Evolutionary conservation across 2,888 invertebrate species (phyloP), one percentile per base, ranked within the genome.

Genomic region (Chesias legatella): DNA sequence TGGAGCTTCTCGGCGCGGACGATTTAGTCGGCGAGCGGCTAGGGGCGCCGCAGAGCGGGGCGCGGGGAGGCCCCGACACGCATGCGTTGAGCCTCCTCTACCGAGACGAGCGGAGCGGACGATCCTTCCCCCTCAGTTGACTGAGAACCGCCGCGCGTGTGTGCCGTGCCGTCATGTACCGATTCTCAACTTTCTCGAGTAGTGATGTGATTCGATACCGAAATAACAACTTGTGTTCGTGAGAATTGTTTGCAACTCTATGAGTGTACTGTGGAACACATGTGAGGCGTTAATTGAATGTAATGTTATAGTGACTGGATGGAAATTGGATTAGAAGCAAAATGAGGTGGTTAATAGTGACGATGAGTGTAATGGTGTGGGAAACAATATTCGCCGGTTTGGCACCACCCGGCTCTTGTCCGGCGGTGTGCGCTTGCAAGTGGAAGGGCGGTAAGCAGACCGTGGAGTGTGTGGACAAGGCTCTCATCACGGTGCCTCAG

Each of bases 391-490:
- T 74, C 47, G 79, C 76, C 53, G 83, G 76, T 49, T 69, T 85
- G 47, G 89, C 89, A 43, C 86, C 89, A 55, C 86, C 90, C 49
- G 91, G 90, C 55, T 90, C 90, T 55, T 94, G 94, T 63, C 95
- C 95, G 43, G 90, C 90, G 27, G 92, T 92, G 59, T 97, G 97
- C 83, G 91, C 91, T 64, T 97, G 97, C 86, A 97, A 96, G 82
- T 97, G 97, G 97, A 96, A 96, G 83, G 93, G 94, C 64, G 97
- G 97, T 58, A 97, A 97, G 79, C 95, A 95, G 76, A 95, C 96
- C 33, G 97, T 96, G 47, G 96, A 96, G 84, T 97, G 97, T 81
- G 92, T 93, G 69, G 93, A 95, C 77, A 92, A 94, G 44, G 92
- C 92, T 44, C 90, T 97, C 54, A 95, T 94, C 65, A 92, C 93